Evolutionary conservation across 2,888 invertebrate genomes (phyloP), one percentile per base, ranked within the genome.

Genomic region (Dicyrtoma fusca): DNA sequence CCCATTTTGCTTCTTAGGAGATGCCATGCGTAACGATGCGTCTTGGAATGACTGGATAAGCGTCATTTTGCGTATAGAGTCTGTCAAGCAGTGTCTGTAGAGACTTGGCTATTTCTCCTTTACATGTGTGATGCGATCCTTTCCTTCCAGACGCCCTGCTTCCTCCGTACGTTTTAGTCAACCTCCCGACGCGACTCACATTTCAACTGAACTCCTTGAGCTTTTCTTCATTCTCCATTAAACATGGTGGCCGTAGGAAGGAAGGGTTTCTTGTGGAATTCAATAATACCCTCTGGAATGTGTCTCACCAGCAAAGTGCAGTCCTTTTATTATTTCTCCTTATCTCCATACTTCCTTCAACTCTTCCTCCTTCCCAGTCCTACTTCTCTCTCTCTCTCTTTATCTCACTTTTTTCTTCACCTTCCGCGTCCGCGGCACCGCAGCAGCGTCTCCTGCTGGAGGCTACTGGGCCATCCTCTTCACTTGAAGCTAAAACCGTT

Each of bases 201-300:
- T 34, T 34, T 34, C 34, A 34, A 34, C 34, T 34, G 4, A 34
- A 34, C 34, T 34, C 8, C 34, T 34, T 34, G 34, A 34, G 34
- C 34, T 34, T 34, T 34, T 34, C 34, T 34, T 34, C 34, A 34
- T 34, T 34, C 34, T 34, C 34, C 34, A 34, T 34, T 34, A 34
- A 34, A 34, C 4, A 34, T 34, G 34, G 34, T 34, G 34, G 34
- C 34, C 34, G 49, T 14, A 4, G 49, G 49, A 49, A 34, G 61
- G n/a, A 61, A 61, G 34, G n/a, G 19, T 34, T 17, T 34, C 25
- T 2, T 69, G 57, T 47, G 55, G 59, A 55, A 57, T 57, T 69
- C 57, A 69, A 69, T 69, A 69, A 69, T 44, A 13, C 19, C 17
- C 13, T 21, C 47, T 69, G 59, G 68, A 57, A 57, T 59, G 57